phyloP scores from a whole-genome alignment of 2,888 invertebrate genomes.

The Agrilus mali region DNA sequence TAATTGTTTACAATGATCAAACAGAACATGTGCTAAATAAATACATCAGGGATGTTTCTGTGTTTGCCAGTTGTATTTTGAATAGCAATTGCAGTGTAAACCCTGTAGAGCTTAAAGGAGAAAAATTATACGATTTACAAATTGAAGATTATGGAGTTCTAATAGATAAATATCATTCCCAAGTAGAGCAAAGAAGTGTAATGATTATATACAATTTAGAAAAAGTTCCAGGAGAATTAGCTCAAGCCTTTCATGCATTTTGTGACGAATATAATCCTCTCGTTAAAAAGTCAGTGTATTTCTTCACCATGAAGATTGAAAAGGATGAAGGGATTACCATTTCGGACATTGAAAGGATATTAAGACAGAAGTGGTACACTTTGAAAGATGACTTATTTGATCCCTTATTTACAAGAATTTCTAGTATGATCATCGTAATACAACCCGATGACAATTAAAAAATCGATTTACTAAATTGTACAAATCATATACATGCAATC shows the following conservation, averaged over 20 bases:
- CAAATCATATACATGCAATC: no score
- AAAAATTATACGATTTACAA: constrained; percentile 22
- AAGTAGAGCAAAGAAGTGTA: constrained; percentile 20
- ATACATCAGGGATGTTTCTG: constrained; percentile 26
- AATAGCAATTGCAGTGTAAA: constrained; percentile 15
- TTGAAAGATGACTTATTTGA: constrained; percentile 32
- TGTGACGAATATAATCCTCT: constrained; percentile 42
- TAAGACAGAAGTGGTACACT: constrained; percentile 28
- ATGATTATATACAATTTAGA: constrained; percentile 30
- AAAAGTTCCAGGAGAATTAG: constrained; percentile 26
- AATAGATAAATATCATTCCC: constrained; percentile 19
- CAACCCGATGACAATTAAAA: constrained; percentile 15
- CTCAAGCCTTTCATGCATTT: constrained; percentile 42
- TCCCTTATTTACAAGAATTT: constrained; percentile 37
- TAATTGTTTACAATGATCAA: constrained; percentile 28
- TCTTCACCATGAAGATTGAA: constrained; percentile 33
- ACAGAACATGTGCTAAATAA: constrained; percentile 19
- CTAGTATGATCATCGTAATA: constrained; percentile 27
- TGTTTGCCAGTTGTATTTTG: constrained; percentile 22
- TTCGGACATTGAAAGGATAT: constrained; percentile 24
- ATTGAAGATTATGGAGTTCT: constrained; percentile 23
- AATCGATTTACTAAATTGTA: no score
- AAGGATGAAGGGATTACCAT: constrained; percentile 15
- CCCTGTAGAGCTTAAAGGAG: constrained; percentile 20
- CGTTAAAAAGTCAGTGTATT: constrained; percentile 30